A percentile compares a stretch with the other conserved stretches of the same genome.
These are phyloP conservation scores for Chymomyza fuscimana DNA, from an alignment of 2,888 invertebrate species.

Conservation along the genomic window DNA sequence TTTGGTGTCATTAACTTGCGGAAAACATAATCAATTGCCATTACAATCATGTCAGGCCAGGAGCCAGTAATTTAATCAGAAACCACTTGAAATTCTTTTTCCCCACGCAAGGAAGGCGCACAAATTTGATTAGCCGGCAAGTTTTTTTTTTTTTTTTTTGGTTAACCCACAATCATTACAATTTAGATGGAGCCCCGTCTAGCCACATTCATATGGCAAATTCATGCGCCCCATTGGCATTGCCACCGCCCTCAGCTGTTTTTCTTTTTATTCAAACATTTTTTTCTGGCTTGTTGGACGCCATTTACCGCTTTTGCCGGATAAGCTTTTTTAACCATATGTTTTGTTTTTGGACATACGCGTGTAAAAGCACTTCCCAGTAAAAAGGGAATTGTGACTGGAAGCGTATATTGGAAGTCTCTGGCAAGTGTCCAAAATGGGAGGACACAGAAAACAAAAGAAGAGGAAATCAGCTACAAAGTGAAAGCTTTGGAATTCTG, in stretches of 20 bases:
- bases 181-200: conserved; percentile 11
- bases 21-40: conserved; percentile 27
- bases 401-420: conserved; percentile 43
- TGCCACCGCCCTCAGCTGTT: conserved; percentile 54
- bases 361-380: conserved; percentile 37
- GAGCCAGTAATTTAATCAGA: conserved; percentile 22
- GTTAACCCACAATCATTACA: conserved; percentile 1
- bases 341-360: conserved; percentile 56
- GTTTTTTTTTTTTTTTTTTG: conserved; percentile 23
- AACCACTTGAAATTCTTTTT: conserved; percentile 28
- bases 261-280: not conserved
- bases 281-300: not conserved
- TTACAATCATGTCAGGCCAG: not conserved
- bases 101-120: conserved; percentile 4
- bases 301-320: conserved; percentile 26
- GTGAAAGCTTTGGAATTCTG: conserved; percentile 28
- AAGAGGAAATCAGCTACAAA: conserved; percentile 23
- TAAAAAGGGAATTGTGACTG: not conserved
- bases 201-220: conserved; percentile 24
- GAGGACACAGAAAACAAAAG: conserved; percentile 30
- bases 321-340: conserved; percentile 39
- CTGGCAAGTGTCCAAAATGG: conserved; percentile 60
- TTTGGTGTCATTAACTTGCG: conserved; percentile 12
- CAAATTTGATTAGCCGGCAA: not conserved
- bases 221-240: conserved; percentile 1